A percentile compares a stretch with the other conserved stretches of the same genome.
phyloP scores from a whole-genome alignment of 1,140 invertebrate genomes.

The Drosophila varians region DNA sequence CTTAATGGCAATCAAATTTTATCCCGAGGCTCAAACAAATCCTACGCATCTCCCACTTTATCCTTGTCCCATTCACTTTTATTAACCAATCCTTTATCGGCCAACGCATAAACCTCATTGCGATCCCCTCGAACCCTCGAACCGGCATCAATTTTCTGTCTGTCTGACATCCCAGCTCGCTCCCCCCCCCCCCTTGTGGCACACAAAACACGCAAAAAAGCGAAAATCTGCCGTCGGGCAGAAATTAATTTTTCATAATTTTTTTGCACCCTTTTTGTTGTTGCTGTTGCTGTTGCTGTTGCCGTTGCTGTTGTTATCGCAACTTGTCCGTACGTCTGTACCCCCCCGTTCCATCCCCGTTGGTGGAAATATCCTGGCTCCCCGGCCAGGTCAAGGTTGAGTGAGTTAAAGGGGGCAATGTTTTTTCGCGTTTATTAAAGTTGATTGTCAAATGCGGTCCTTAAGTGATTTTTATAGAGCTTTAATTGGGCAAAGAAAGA shows the following conservation, averaged over 20 bases:
- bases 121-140: conserved; percentile 39
- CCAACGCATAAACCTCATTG: conserved; percentile 44
- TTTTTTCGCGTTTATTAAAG: conserved; percentile 72
- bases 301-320: conserved; percentile 77
- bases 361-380: conserved; percentile 37
- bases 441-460: conserved; percentile 74
- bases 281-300: conserved; percentile 35
- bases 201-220: conserved; percentile 28
- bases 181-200: conserved; percentile 2
- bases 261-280: conserved; percentile 72
- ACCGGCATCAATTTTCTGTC: conserved; percentile 72
- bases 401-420: conserved; percentile 13
- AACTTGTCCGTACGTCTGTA: conserved; percentile 59
- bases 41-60: conserved; percentile 25
- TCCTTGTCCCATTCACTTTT: conserved; percentile 43
- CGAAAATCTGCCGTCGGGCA: conserved; percentile 69
- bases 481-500: conserved; percentile 60
- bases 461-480: conserved; percentile 78
- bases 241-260: conserved; percentile 83
- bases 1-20: background rate
- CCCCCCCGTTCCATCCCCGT: conserved; percentile 21
- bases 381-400: conserved; percentile 69
- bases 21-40: conserved; percentile 1
- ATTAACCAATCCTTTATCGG: conserved; percentile 37
- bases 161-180: too few relatives aligned